A percentile compares a stretch with the other conserved stretches of the same genome.
phyloP scores from a whole-genome alignment of 2,888 invertebrate genomes.

The Meteorus cinctellus region DNA sequence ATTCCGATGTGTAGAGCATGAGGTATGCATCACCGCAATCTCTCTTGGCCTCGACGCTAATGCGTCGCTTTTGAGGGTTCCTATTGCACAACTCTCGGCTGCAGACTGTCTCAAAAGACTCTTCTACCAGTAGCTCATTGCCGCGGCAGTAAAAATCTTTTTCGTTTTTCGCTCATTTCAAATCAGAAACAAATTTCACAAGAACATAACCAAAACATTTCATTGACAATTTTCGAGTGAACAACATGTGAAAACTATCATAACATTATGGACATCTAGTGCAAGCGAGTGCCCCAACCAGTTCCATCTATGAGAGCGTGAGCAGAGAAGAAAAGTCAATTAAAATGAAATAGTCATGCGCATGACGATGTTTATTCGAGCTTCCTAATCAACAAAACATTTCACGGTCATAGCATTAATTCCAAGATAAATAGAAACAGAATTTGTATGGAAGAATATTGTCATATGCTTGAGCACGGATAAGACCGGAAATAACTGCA shows the following conservation, averaged over 20 bases:
- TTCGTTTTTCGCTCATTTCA: not conserved
- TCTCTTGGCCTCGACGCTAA: constrained; percentile 18
- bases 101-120: constrained; percentile 37
- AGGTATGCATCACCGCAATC: not conserved
- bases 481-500: not conserved
- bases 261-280: not conserved
- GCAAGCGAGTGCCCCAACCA: not conserved
- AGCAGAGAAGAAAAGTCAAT: not conserved
- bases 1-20: not conserved
- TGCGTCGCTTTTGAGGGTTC: constrained; percentile 27
- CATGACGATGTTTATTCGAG: not conserved
- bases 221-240: not conserved
- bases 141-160: not conserved
- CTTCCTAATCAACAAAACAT: not conserved
- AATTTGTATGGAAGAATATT: too few species aligned
- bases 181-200: not conserved
- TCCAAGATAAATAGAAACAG: not conserved
- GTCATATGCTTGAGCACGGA: not conserved
- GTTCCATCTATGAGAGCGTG: not conserved
- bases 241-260: not conserved
- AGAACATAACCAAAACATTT: not conserved
- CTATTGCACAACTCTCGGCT: not conserved
- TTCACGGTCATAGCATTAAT: not conserved
- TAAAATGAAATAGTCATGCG: not conserved
- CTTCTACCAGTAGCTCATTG: not conserved